Conservation (phyloP, 37 sponge, comb jelly and placozoan genomes). For the Haliclona indistincta region DNA sequence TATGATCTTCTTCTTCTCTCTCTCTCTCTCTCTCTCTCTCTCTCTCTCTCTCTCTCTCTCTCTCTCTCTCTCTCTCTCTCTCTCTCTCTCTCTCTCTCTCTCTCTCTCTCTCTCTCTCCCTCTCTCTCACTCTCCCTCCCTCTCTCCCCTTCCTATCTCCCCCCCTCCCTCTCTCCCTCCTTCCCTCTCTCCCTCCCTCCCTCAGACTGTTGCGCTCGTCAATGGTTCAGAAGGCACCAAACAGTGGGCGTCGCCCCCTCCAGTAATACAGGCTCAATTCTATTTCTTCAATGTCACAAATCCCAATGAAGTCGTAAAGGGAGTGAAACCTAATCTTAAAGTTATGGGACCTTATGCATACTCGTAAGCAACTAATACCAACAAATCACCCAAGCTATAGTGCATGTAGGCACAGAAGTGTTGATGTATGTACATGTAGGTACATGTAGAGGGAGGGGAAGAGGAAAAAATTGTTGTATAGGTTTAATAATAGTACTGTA, state of each 20-base stretch:
- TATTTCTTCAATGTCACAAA: slow-evolving; percentile 78
- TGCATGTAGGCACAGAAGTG: too few relatives aligned
- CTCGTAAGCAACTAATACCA: slow-evolving; percentile 29
- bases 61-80: not conserved
- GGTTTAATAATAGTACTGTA: too few relatives aligned
- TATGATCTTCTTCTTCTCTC: not conserved
- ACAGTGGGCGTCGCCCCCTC: slow-evolving; percentile 44
- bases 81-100: not conserved
- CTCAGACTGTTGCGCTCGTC: slow-evolving; percentile 32
- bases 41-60: not conserved
- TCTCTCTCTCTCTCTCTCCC: not conserved
- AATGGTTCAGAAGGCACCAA: slow-evolving; percentile 15
- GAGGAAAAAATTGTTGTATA: too few relatives aligned
- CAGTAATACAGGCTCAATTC: slow-evolving; percentile 52
- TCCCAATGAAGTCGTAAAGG: slow-evolving; percentile 37
- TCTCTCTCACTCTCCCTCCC: not conserved
- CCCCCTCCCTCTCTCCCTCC: not conserved
- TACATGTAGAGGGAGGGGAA: too few relatives aligned
- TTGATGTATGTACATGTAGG: too few relatives aligned
- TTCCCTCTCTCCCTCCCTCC: not conserved
- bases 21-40: not conserved
- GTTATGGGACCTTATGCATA: slow-evolving; percentile 80
- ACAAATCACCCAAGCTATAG: too few relatives aligned
- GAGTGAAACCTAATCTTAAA: slow-evolving; percentile 50
- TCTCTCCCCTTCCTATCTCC: not conserved